Conservation (phyloP, 2,888 invertebrate genomes). For the Catocala fraxini region DNA sequence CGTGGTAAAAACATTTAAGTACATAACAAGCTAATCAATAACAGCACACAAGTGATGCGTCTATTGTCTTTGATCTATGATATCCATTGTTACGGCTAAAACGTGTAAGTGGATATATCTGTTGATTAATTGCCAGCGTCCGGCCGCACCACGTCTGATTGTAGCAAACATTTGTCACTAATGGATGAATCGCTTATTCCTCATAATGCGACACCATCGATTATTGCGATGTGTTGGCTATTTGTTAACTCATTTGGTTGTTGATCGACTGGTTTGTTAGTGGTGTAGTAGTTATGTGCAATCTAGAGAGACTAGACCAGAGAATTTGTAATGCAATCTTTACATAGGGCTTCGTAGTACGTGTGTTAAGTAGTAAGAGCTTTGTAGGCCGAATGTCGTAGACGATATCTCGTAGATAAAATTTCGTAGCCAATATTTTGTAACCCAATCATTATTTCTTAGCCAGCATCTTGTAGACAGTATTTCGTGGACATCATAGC, state of each 20-base stretch:
- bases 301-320: no score
- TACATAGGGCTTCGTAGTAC: no score
- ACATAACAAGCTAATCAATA: conserved; percentile 1
- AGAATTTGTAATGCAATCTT: no score
- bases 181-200: conserved; percentile 67
- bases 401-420: no score
- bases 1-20: no score
- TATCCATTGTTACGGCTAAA: conserved; percentile 37
- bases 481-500: conserved; percentile 12
- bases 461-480: conserved; percentile 4
- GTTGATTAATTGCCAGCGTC: conserved; percentile 69
- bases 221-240: conserved; percentile 46
- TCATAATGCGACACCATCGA: conserved; percentile 54
- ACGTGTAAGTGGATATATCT: conserved; percentile 38
- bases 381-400: no score
- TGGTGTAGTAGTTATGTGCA: neutral
- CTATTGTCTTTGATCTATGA: conserved; percentile 43
- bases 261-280: conserved; percentile 20
- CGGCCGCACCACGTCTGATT: conserved; percentile 66
- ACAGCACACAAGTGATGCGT: conserved; percentile 14
- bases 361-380: no score
- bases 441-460: no score
- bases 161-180: conserved; percentile 78
- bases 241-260: conserved; percentile 46
- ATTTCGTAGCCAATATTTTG: no score